Evolutionary conservation across 2,797 vertebrate species (phyloP).

Genomic region (Eleutherodactylus coqui): DNA sequence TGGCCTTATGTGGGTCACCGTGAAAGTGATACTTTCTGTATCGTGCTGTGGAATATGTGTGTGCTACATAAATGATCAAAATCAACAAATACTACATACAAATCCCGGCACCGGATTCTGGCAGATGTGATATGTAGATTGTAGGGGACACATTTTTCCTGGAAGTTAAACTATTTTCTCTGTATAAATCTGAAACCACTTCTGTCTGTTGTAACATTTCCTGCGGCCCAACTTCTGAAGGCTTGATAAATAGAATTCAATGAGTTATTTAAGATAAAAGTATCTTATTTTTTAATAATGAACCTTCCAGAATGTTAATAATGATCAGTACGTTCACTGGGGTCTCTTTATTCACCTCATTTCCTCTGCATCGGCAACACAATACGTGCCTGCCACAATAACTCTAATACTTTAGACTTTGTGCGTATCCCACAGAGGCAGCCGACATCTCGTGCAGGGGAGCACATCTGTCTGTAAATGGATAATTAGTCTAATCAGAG

Average conservation of each 20-base stretch:
- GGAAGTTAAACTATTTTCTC: neutral
- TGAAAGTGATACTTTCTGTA: too few species aligned
- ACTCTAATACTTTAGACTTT: conserved; percentile 18
- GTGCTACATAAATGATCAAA: too few species aligned
- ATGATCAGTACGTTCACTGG: conserved; percentile 21
- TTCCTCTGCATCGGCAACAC: conserved; percentile 28
- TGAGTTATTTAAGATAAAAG: conserved; percentile 20
- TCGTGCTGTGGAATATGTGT: too few species aligned
- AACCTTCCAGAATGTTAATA: conserved; percentile 40
- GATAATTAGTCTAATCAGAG: conserved; percentile 22
- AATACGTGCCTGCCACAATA: conserved; percentile 46
- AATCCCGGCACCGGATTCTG: too few species aligned
- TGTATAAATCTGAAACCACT: conserved; percentile 13
- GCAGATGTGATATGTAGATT: too few species aligned
- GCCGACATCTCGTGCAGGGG: neutral
- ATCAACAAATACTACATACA: too few species aligned
- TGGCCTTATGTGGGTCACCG: too few species aligned
- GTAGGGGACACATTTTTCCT: neutral
- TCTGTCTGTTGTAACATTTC: conserved; percentile 22
- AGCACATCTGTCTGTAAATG: conserved; percentile 15
- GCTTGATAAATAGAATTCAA: conserved; percentile 18
- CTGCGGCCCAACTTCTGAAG: neutral
- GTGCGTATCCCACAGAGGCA: conserved; percentile 25
- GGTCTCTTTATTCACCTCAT: conserved; percentile 45
- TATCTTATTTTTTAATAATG: conserved; percentile 27